Percentiles rank a stretch among this genome's conserved stretches.
Conservation (phyloP, 1,140 invertebrate genomes). For the Meloidogyne chitwoodi region DNA sequence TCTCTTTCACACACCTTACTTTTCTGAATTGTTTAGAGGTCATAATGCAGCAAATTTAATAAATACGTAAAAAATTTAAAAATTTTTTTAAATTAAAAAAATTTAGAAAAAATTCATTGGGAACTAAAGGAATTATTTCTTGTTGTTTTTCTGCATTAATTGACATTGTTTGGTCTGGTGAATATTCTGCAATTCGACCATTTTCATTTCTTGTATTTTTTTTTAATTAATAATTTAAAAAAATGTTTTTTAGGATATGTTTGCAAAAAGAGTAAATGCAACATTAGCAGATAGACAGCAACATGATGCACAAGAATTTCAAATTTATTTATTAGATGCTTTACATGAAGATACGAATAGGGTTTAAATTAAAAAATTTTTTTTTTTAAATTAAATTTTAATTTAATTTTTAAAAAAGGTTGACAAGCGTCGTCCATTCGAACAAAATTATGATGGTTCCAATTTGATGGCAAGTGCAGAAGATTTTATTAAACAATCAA, state of each 20-base stretch:
- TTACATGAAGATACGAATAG: conserved; percentile 42
- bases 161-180: conserved; percentile 23
- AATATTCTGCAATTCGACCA: conserved; percentile 25
- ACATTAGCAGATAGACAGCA: conserved; percentile 35
- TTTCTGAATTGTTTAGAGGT: conserved; percentile 15
- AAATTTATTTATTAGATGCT: conserved; percentile 40
- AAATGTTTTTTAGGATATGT: conserved; percentile 19
- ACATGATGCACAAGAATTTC: conserved; percentile 48
- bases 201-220: conserved; percentile 20
- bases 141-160: conserved; percentile 29
- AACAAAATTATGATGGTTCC: conserved; percentile 41
- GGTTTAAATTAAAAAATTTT: conserved; percentile 1
- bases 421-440: conserved; percentile 27
- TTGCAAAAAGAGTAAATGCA: conserved; percentile 31
- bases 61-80: conserved; percentile 20
- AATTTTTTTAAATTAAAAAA: neutral
- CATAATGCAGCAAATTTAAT: conserved; percentile 1
- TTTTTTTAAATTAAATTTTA: neutral
- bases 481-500: conserved; percentile 23
- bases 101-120: conserved; percentile 15
- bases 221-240: neutral
- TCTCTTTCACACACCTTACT: conserved; percentile 62
- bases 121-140: conserved; percentile 30
- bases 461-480: conserved; percentile 24
- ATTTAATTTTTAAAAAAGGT: conserved; percentile 7